Evolutionary conservation across 2,797 vertebrate genomes (phyloP).

Genomic region (Oryzias dopingdopingensis): DNA sequence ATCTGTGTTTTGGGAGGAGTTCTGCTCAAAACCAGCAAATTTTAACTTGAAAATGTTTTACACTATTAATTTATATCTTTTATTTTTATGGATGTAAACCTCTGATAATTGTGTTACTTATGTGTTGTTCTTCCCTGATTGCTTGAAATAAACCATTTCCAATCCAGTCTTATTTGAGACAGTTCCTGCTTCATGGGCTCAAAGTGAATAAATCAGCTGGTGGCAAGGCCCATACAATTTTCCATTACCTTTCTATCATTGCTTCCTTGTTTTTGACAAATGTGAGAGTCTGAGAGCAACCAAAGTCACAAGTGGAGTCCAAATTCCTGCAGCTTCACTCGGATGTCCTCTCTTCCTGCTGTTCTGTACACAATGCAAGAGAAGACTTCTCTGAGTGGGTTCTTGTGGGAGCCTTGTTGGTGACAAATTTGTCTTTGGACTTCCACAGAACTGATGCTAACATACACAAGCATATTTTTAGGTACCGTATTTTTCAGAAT

Average conservation of each 20-base stretch:
- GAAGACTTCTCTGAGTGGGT: slow-evolving; percentile 36
- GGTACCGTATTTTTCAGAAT: too few species aligned
- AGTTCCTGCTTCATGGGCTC: too few species aligned
- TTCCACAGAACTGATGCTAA: too few species aligned
- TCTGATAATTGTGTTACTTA: too few species aligned
- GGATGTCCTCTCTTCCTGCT: slow-evolving; percentile 72
- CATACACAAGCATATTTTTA: too few species aligned
- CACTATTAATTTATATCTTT: too few species aligned
- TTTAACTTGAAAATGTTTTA: too few species aligned
- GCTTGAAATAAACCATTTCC: too few species aligned
- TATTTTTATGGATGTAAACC: too few species aligned
- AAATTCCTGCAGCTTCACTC: slow-evolving; percentile 54
- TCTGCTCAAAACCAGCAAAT: neutral
- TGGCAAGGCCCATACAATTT: slow-evolving; percentile 25
- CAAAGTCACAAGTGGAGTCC: slow-evolving; percentile 51
- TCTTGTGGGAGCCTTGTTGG: slow-evolving; percentile 57
- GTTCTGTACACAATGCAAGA: slow-evolving; percentile 72
- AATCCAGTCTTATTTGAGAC: too few species aligned
- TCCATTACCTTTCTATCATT: slow-evolving; percentile 12
- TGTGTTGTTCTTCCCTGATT: too few species aligned
- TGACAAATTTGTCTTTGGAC: neutral
- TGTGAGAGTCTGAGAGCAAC: slow-evolving; percentile 36
- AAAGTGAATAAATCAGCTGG: too few species aligned
- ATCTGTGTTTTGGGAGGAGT: slow-evolving; percentile 10
- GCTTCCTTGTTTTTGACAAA: slow-evolving; percentile 28